Conservation (phyloP, 2,113 vertebrate species). For the Dermatemys mawii region DNA sequence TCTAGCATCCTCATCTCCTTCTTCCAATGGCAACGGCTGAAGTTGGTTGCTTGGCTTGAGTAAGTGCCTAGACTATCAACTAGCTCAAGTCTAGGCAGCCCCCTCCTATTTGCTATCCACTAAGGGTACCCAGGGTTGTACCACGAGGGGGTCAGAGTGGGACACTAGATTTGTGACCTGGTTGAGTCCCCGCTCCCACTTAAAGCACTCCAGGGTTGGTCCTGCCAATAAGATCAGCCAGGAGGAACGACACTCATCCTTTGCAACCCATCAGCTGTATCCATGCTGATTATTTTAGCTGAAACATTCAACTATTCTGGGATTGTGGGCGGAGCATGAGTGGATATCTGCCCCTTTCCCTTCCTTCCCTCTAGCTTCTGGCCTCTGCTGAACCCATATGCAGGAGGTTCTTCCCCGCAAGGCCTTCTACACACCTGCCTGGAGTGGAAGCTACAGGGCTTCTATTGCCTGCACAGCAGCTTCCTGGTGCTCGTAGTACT, state of each 20-base stretch:
- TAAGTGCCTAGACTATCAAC: too few relatives aligned
- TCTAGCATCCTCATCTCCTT: not conserved
- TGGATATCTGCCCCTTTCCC: not conserved
- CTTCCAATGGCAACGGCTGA: not conserved
- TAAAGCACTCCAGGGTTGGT: too few relatives aligned
- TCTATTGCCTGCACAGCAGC: not conserved
- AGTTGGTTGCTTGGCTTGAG: not conserved
- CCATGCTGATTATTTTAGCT: too few relatives aligned
- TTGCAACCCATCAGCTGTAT: not conserved
- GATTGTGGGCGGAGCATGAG: not conserved
- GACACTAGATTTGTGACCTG: not conserved
- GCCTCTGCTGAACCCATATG: not conserved
- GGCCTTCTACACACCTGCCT: not conserved
- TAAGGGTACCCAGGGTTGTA: not conserved
- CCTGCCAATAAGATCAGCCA: not conserved
- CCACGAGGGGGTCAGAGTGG: not conserved
- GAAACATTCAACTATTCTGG: too few relatives aligned
- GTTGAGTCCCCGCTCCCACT: too few relatives aligned
- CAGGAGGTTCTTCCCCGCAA: not conserved
- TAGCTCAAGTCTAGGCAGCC: not conserved
- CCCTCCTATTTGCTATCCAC: not conserved
- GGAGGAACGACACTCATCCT: not conserved
- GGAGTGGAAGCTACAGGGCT: too few relatives aligned
- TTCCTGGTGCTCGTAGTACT: not conserved
- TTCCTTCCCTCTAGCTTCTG: not conserved